These are phyloP conservation scores for Pelecanus crispus DNA, from an alignment of 2,113 vertebrate genomes.

Conservation along the genomic window DNA sequence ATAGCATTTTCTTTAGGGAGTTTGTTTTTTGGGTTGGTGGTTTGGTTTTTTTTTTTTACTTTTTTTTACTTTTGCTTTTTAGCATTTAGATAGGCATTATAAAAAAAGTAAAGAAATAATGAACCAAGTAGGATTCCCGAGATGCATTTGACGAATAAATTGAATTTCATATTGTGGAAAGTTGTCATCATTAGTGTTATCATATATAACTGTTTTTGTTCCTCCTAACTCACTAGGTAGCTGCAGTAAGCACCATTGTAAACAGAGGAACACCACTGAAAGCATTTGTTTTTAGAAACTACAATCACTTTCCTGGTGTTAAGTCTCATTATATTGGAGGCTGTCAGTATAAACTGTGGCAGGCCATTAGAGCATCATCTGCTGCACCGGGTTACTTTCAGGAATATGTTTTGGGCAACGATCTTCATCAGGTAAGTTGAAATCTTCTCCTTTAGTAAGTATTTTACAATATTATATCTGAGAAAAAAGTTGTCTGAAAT, in stretches of 20 bases:
- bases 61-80: not conserved
- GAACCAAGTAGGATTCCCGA: not conserved
- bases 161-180: not conserved
- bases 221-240: conserved; percentile 74
- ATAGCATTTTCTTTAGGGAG: not conserved
- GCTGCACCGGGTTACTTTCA: conserved; percentile 95
- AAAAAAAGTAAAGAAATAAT: not conserved
- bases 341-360: conserved; percentile 92
- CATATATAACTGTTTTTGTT: not conserved
- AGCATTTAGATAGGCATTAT: not conserved
- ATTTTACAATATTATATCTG: not conserved
- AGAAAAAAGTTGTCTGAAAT: not conserved
- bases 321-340: conserved; percentile 91
- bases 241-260: conserved; percentile 92
- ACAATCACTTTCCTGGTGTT: conserved; percentile 86
- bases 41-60: not conserved
- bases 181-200: not conserved
- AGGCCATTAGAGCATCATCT: conserved; percentile 91
- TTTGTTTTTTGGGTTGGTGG: not conserved
- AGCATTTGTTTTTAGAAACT: conserved; percentile 95
- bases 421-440: conserved; percentile 89
- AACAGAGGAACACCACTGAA: conserved; percentile 88
- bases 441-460: not conserved
- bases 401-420: conserved; percentile 85
- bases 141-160: not conserved